Evolutionary conservation across 2,113 vertebrate species (phyloP), one percentile per base, ranked within the genome.

Genomic region (Carlito syrichta): DNA sequence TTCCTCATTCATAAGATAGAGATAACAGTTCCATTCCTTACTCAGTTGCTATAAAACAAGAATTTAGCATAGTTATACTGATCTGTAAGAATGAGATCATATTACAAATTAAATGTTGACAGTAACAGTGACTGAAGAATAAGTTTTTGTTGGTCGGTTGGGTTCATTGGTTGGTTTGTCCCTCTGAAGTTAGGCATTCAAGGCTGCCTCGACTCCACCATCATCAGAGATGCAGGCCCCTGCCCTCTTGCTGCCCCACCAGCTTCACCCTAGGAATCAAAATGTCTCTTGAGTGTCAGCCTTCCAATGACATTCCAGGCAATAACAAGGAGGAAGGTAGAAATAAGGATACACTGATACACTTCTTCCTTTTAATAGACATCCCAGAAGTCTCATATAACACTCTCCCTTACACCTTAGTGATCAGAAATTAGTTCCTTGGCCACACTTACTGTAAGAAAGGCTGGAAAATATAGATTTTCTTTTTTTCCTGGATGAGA

Each of bases 401-500:
- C 8, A 73, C 25, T 92, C 69, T 86, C 27, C 48, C 40, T 71
- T 63, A 54, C 0, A 8, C 13, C 10, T 58, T 52, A 45, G 2
- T 13, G 11, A 12, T 43, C 13, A 82, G 43, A 95, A 88, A 48
- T 69, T 66, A 78, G 14, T 79, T 38, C 40, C 3, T 16, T 69
- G 17, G 2, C 19, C 79, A 43, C 54, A 86, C 8, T n/a, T 35
- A 54, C 8, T 89, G 4, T 30, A 73, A 32, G 14, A 27, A 35
- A 71, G 19, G 48, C 14, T 66, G 40, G 12, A 8, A 52, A 89
- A 38, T n/a, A 40, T 0, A 19, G 20, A 6, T 13, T 68, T 73
- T 1, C 63, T 9, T 48, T 32, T 56, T 17, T 71, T 22, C 25
- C n/a, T 74, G 1, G 1, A 1, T 16, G 8, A 9, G 6, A 32